phyloP scores from a whole-genome alignment of 2,113 vertebrate species.

The Sphyrna mokarran region DNA sequence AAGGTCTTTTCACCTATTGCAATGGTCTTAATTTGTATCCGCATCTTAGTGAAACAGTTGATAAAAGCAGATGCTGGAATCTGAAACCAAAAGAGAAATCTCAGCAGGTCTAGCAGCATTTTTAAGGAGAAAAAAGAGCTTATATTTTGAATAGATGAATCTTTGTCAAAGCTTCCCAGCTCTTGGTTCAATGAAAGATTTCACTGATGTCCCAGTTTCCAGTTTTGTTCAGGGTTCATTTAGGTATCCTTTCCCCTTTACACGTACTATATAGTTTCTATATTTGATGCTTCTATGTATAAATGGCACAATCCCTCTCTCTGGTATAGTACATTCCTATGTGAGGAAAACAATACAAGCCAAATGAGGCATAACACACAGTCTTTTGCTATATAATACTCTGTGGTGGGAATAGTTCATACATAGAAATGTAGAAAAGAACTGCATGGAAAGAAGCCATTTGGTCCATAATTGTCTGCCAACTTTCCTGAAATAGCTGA shows the following conservation, averaged over 20 bases:
- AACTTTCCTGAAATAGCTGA: no score
- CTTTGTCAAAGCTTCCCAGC: not conserved
- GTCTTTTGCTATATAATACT: not conserved
- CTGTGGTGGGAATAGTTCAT: not conserved
- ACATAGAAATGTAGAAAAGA: no score
- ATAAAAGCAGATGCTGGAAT: no score
- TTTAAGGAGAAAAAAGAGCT: no score
- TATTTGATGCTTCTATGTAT: not conserved
- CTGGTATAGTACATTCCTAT: not conserved
- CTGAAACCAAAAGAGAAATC: no score
- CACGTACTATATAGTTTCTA: not conserved
- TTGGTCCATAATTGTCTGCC: no score
- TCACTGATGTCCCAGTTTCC: not conserved
- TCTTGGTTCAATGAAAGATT: not conserved
- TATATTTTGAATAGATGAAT: no score
- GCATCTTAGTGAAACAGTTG: not conserved
- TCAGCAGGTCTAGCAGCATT: no score
- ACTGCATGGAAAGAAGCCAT: no score
- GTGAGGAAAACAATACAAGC: not conserved
- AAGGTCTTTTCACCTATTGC: not conserved
- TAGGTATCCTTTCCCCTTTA: not conserved
- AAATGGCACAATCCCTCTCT: not conserved
- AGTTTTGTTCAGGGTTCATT: not conserved
- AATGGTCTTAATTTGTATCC: not conserved
- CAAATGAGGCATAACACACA: not conserved